Conservation (phyloP, 2,888 invertebrate species). For the Diogma glabrata region DNA sequence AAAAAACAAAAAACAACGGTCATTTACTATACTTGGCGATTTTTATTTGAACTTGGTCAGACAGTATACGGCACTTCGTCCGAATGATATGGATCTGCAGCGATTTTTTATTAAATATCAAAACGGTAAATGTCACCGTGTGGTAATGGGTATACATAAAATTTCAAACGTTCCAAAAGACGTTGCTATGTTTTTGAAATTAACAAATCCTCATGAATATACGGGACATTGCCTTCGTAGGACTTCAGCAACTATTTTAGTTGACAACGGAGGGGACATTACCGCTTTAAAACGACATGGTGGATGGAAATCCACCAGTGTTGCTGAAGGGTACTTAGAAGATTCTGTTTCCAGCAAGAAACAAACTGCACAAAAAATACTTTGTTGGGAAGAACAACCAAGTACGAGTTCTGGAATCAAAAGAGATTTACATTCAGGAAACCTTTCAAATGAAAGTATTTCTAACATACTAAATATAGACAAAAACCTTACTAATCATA, state of each 20-base stretch:
- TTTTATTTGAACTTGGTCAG: no score
- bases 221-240: background rate
- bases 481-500: no score
- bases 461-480: no score
- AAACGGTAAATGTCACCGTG: background rate
- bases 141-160: background rate
- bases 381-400: no score
- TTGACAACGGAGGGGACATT: background rate
- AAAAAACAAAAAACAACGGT: background rate
- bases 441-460: no score
- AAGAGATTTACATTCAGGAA: no score
- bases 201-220: background rate
- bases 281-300: background rate
- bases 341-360: no score
- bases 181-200: background rate
- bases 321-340: slow-evolving; percentile 1
- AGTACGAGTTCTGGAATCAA: no score
- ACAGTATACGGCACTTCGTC: no score
- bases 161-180: background rate
- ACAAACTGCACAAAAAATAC: no score
- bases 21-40: no score
- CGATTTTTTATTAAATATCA: background rate
- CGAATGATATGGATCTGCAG: no score
- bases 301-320: background rate
- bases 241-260: background rate